Evolutionary conservation across 2,113 vertebrate species (phyloP), one percentile per base, ranked within the genome.

Genomic region (Nyctibius bracteatus): DNA sequence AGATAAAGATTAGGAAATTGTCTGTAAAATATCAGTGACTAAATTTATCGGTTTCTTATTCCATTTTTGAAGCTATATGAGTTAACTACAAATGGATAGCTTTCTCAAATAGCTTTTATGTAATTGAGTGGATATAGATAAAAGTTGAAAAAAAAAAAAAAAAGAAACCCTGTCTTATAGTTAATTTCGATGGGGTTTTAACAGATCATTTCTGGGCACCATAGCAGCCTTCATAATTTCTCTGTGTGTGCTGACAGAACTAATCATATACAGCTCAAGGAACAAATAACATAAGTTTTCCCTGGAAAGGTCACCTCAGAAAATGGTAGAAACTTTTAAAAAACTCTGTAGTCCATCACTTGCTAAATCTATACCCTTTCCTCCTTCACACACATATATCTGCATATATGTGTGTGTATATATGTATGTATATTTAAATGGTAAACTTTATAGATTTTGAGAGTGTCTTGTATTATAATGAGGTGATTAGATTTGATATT

Each of bases 171-270:
- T 91, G 54, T 93, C 93, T 95, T 96, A 86, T 87, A 78, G 75
- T 96, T 95, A 96, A 90, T 96, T 96, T 97, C 86, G 46, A 92
- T 79, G 96, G 94, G 55, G 37, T 73, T 96, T 95, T 97, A 96
- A 74, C 24, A 49, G 61, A 92, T 94, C 24, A 92, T 85, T 97
- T 96, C 84, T 92, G 68, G 63, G 65, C 57, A 80, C 55, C 59
- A 30, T 28, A 62, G 73, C 79, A 97, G 72, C 70, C 65, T 94
- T 95, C 70, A 46, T 96, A 91, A 97, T 96, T 97, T 96, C 71
- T 94, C 44, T 97, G 35, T 90, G 63, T 90, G 43, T 94, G 65
- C 87, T 95, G 84, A 91, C 57, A 87, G 90, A 96, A 89, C 84
- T 95, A 86, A 93, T 92, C 61, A 77, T 70, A 61, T 57, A 87